Conservation (phyloP, 2,888 invertebrate genomes). For the Dryobotodes eremita region DNA sequence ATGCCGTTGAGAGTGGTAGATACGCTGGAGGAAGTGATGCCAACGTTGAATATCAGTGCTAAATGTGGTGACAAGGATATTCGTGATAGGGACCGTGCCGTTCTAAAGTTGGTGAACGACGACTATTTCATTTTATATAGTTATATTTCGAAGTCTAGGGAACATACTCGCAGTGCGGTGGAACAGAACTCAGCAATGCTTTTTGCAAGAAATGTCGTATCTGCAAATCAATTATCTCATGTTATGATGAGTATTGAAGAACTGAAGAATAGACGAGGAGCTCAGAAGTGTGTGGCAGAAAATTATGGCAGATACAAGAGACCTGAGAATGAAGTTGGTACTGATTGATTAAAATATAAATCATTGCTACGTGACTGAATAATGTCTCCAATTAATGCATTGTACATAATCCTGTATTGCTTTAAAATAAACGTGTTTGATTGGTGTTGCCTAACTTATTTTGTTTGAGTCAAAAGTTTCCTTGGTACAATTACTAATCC, state of each 20-base stretch:
- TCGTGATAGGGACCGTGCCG: neutral
- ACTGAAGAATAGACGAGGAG: conserved; percentile 25
- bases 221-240: neutral
- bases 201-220: conserved; percentile 14
- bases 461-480: neutral
- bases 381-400: neutral
- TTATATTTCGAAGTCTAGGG: neutral
- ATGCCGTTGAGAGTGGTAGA: conserved; percentile 7
- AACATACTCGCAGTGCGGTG: neutral
- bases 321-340: neutral
- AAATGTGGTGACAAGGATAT: conserved; percentile 22
- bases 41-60: conserved; percentile 14
- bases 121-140: conserved; percentile 34
- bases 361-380: too few relatives aligned
- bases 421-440: neutral
- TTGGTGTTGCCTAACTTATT: neutral
- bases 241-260: conserved; percentile 28
- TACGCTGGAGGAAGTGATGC: conserved; percentile 20
- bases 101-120: conserved; percentile 20
- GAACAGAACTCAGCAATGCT: conserved; percentile 30
- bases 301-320: conserved; percentile 6
- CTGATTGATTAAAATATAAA: neutral
- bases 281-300: conserved; percentile 17
- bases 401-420: too few relatives aligned
- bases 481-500: neutral